These are phyloP conservation scores for Ophion ellenae DNA, from an alignment of 2,888 invertebrate genomes.

Conservation along the genomic window DNA sequence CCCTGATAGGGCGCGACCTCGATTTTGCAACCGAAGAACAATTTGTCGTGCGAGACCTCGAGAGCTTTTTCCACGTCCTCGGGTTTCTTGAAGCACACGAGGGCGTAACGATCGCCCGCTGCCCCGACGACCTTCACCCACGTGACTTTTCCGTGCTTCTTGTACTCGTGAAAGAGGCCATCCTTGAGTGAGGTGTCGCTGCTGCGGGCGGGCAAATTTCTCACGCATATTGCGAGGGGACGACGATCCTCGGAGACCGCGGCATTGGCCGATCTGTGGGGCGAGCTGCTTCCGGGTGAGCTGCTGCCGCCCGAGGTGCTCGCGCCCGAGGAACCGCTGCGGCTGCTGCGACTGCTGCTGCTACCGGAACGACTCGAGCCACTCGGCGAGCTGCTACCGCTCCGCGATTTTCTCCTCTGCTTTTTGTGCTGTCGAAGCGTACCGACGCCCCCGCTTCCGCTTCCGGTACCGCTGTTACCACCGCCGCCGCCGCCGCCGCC, in stretches of 20 bases:
- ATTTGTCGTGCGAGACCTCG: slow-evolving; percentile 97
- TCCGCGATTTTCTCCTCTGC: slow-evolving; percentile 81
- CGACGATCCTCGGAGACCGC: slow-evolving; percentile 89
- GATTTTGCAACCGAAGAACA: slow-evolving; percentile 98
- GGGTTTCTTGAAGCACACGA: slow-evolving; percentile 98
- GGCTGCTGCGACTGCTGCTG: slow-evolving; percentile 84
- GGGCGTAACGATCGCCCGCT: slow-evolving; percentile 95
- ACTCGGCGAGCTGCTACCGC: slow-evolving; percentile 82
- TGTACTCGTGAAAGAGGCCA: slow-evolving; percentile 99
- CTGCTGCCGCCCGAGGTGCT: slow-evolving; percentile 85
- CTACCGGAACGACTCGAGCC: slow-evolving; percentile 85
- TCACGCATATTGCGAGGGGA: slow-evolving; percentile 95
- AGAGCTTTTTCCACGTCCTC: slow-evolving; percentile 98
- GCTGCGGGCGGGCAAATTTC: slow-evolving; percentile 94
- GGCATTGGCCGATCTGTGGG: slow-evolving; percentile 83
- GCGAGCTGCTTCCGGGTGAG: slow-evolving; percentile 85
- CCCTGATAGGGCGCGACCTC: slow-evolving; percentile 97
- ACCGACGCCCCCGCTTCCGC: slow-evolving; percentile 79
- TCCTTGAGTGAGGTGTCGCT: slow-evolving; percentile 98
- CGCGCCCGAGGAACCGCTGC: slow-evolving; percentile 85
- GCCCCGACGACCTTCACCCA: slow-evolving; percentile 97
- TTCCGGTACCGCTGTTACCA: slow-evolving; percentile 81
- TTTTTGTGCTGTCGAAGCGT: slow-evolving; percentile 83
- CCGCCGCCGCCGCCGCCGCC: slow-evolving; percentile 76
- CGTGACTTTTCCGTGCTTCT: slow-evolving; percentile 98